Conservation (phyloP, 2,113 vertebrate genomes). For the Sinosuthora webbiana region DNA sequence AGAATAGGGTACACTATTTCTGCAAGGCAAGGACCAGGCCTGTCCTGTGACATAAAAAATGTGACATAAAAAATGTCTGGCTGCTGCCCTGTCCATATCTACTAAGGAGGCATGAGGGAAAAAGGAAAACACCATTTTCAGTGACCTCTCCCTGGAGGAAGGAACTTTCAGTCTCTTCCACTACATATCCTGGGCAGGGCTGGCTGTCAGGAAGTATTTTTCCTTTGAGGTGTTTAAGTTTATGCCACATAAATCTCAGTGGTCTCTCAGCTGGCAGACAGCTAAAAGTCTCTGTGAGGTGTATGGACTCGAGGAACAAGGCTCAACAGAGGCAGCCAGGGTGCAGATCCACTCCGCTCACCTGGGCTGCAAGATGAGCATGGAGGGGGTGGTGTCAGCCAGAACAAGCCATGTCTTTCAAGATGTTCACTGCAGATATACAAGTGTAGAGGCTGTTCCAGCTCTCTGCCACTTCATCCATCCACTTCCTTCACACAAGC, state of each 20-base stretch:
- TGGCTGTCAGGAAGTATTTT: not conserved
- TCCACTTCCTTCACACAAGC: not conserved
- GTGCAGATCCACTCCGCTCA: not conserved
- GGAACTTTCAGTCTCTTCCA: not conserved
- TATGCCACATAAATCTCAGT: not conserved
- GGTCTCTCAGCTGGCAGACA: not conserved
- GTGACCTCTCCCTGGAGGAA: not conserved
- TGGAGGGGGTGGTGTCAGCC: not conserved
- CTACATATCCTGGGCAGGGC: not conserved
- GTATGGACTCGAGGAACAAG: not conserved
- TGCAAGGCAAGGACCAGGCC: not conserved
- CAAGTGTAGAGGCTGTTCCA: not conserved
- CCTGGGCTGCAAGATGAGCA: not conserved
- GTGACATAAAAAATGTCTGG: too few species aligned
- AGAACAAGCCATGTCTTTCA: not conserved
- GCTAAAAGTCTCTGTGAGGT: not conserved
- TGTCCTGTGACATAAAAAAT: too few species aligned
- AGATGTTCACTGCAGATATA: not conserved
- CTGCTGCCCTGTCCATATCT: not conserved
- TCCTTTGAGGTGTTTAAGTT: not conserved
- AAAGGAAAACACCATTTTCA: not conserved
- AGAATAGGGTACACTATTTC: too few species aligned
- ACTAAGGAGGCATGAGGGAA: not conserved
- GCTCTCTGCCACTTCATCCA: not conserved
- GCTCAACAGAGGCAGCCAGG: fast-evolving